A percentile compares a stretch with the other conserved stretches of the same genome.
phyloP scores from a whole-genome alignment of 2,888 invertebrate species.

The Chydorus sphaericus region DNA sequence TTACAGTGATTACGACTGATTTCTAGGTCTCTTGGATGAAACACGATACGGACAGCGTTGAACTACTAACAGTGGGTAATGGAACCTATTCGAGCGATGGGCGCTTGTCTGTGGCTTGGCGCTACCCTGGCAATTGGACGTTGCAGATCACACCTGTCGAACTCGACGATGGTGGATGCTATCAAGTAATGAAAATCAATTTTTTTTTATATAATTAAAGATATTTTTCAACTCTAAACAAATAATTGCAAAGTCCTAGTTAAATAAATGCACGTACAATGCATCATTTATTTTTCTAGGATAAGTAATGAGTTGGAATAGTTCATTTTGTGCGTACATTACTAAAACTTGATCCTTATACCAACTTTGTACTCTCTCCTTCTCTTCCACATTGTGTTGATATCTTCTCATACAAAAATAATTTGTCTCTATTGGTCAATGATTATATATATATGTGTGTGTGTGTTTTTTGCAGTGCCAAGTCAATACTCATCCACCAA shows the following conservation, averaged over 20 bases:
- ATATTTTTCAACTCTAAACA: background rate
- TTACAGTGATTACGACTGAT: background rate
- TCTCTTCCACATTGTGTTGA: too few species aligned
- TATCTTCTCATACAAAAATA: too few species aligned
- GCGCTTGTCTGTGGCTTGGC: conserved; percentile 3
- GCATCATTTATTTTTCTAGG: too few species aligned
- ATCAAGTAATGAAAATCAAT: background rate
- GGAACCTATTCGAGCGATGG: background rate
- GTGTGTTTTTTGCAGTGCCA: background rate
- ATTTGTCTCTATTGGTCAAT: too few species aligned
- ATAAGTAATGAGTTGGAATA: too few species aligned
- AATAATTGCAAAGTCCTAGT: too few species aligned
- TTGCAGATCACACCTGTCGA: background rate
- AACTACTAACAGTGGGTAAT: conserved; percentile 5
- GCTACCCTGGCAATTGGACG: conserved; percentile 11
- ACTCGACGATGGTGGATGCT: conserved; percentile 6
- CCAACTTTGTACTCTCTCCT: too few species aligned
- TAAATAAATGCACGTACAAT: too few species aligned
- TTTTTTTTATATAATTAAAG: background rate
- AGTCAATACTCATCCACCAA: conserved; percentile 8
- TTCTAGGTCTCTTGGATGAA: conserved; percentile 7
- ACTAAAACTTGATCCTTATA: too few species aligned
- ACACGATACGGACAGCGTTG: background rate
- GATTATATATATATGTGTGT: too few species aligned
- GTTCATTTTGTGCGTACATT: too few species aligned